Conservation (phyloP, 2,797 vertebrate species). For the Lophotriccus pileatus region DNA sequence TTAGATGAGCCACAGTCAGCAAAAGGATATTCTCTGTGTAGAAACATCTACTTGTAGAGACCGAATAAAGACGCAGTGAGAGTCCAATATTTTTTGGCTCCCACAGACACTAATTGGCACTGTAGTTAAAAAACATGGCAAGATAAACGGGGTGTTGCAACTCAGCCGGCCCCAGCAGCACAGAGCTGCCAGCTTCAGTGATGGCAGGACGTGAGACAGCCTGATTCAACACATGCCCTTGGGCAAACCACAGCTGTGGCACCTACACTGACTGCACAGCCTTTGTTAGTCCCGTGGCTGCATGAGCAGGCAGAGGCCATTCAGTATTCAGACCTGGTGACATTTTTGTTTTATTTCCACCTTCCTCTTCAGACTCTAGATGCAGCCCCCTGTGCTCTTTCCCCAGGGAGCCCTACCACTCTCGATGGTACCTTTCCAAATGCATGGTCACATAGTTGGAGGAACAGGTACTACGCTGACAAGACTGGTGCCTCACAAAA, state of each 20-base stretch:
- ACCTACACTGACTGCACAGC: background rate
- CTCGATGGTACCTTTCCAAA: background rate
- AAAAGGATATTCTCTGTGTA: background rate
- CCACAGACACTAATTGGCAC: background rate
- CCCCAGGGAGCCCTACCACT: background rate
- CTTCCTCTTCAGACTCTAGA: background rate
- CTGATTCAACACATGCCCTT: rapidly evolving
- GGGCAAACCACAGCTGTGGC: background rate
- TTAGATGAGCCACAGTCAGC: background rate
- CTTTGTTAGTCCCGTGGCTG: rapidly evolving
- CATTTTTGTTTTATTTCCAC: background rate
- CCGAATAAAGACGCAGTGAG: rapidly evolving
- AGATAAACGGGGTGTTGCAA: background rate
- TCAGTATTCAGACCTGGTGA: background rate
- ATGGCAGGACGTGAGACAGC: background rate
- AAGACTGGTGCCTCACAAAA: background rate
- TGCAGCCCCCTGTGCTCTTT: background rate
- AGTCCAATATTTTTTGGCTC: background rate
- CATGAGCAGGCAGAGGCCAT: rapidly evolving
- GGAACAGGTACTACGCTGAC: background rate
- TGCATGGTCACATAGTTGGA: rapidly evolving
- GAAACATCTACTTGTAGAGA: background rate
- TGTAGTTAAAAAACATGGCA: background rate
- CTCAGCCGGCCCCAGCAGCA: background rate
- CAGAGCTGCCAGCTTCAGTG: background rate